Percentiles rank a stretch among this genome's conserved stretches.
Evolutionary conservation across 2,797 vertebrate genomes (phyloP).

Genomic region (Paguma larvata): DNA sequence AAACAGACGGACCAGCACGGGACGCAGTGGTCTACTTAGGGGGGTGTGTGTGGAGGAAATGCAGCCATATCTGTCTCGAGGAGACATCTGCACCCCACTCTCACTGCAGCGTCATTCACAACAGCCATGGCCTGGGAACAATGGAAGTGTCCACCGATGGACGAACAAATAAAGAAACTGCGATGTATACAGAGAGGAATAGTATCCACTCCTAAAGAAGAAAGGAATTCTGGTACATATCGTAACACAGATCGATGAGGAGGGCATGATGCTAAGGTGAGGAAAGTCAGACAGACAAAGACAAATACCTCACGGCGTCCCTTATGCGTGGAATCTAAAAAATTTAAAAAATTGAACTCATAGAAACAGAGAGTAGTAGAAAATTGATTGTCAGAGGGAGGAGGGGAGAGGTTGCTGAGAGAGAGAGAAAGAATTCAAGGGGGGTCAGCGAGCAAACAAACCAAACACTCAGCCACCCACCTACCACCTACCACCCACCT

Average conservation of each 20-base stretch:
- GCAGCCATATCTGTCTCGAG: neutral
- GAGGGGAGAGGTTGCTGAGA: neutral
- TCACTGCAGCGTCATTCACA: neutral
- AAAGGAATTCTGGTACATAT: too few relatives aligned
- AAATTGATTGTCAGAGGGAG: neutral
- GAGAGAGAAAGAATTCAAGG: neutral
- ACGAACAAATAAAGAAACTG: neutral
- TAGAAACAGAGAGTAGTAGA: neutral
- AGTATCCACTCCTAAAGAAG: too few relatives aligned
- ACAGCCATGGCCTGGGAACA: too few relatives aligned
- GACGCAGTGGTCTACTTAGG: neutral
- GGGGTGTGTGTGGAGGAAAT: fast-evolving
- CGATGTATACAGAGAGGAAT: neutral
- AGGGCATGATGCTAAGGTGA: neutral
- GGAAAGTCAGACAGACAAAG: neutral
- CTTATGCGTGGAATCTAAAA: neutral
- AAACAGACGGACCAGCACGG: fast-evolving
- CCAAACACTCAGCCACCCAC: neutral
- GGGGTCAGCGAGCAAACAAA: neutral
- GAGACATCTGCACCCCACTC: neutral
- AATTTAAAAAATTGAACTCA: neutral
- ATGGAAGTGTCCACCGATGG: neutral
- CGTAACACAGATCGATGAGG: too few relatives aligned
- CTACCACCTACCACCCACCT: too few relatives aligned
- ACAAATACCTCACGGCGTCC: neutral